Conservation (phyloP, 2,113 vertebrate species). For the Alectura lathami region DNA sequence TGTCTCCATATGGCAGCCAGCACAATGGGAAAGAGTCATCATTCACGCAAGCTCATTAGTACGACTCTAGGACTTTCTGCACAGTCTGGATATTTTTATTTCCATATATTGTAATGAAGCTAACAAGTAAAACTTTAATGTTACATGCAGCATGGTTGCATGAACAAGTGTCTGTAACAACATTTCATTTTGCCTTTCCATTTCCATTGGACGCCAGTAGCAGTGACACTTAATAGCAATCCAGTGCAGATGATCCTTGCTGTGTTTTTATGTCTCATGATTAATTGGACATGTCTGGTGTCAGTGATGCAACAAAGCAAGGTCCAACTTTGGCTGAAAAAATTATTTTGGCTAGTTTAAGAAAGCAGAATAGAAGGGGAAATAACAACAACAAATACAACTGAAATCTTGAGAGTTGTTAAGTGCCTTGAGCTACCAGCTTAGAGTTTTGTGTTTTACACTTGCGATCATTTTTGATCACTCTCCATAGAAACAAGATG, state of each 20-base stretch:
- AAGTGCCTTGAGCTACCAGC: slow-evolving; percentile 48
- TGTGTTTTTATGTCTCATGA: neutral
- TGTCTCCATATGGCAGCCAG: neutral
- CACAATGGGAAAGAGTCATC: neutral
- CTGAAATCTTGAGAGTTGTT: neutral
- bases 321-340: slow-evolving; percentile 43
- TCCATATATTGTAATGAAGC: slow-evolving; percentile 39
- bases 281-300: neutral
- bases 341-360: slow-evolving; percentile 54
- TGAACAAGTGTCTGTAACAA: neutral
- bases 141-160: neutral
- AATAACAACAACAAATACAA: slow-evolving; percentile 40
- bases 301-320: slow-evolving; percentile 26
- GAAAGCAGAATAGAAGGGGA: slow-evolving; percentile 32
- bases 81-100: neutral
- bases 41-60: neutral
- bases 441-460: slow-evolving; percentile 24
- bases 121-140: slow-evolving; percentile 12
- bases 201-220: neutral
- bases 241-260: slow-evolving; percentile 10
- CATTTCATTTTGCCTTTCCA: neutral
- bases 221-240: neutral
- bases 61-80: neutral
- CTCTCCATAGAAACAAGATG: slow-evolving; percentile 43
- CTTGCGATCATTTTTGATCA: slow-evolving; percentile 1